Percentiles rank a stretch among this genome's conserved stretches.
These are phyloP conservation scores for Erithacus rubecula DNA, from an alignment of 2,797 vertebrate species.

Conservation along the genomic window DNA sequence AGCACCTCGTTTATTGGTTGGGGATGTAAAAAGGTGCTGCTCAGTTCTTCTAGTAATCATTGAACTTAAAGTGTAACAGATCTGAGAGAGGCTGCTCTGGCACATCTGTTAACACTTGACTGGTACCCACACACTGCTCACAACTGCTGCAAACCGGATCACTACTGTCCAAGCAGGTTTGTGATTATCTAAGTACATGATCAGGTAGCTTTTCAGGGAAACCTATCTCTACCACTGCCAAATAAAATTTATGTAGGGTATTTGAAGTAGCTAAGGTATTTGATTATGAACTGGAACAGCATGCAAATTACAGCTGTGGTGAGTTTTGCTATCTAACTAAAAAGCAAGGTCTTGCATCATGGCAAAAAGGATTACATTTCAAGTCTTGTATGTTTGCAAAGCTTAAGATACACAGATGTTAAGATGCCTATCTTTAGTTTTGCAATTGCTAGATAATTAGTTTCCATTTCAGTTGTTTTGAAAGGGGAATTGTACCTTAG, in stretches of 20 bases:
- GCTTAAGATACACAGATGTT: background rate
- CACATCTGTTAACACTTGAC: background rate
- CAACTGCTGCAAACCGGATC: conserved; percentile 22
- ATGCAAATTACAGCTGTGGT: background rate
- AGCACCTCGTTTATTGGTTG: background rate
- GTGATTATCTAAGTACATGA: background rate
- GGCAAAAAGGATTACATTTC: background rate
- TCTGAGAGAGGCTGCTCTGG: background rate
- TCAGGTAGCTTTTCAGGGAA: background rate
- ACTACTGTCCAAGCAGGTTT: background rate
- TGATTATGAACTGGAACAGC: background rate
- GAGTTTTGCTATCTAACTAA: background rate
- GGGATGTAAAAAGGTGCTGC: background rate
- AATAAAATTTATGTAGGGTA: background rate
- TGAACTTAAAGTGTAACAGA: background rate
- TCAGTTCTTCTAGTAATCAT: background rate
- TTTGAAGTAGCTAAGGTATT: background rate
- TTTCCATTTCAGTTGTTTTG: conserved; percentile 32
- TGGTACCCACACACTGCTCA: background rate
- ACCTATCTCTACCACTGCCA: background rate
- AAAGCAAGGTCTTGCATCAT: background rate
- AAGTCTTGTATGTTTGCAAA: conserved; percentile 12
- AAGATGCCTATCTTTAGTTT: conserved; percentile 2
- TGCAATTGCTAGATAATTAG: conserved; percentile 9
- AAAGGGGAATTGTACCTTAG: background rate